Evolutionary conservation across 2,113 vertebrate genomes (phyloP).

Genomic region (Chaenocephalus aceratus): DNA sequence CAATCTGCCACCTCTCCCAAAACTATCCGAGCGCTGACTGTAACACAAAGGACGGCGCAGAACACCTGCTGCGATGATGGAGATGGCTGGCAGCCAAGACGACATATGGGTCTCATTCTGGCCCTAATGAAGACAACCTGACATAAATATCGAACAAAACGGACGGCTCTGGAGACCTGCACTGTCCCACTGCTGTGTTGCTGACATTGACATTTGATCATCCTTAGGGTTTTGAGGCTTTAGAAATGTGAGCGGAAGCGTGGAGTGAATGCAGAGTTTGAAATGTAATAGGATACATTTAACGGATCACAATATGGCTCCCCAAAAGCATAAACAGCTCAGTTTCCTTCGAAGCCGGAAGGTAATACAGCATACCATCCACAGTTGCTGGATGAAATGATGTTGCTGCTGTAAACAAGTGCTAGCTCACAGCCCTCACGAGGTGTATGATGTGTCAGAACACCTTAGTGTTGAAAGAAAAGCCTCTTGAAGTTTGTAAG

Average conservation of each 20-base stretch:
- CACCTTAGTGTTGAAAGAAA: conserved; percentile 40
- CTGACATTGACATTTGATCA: conserved; percentile 64
- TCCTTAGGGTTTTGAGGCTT: conserved; percentile 23
- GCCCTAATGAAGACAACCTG: conserved; percentile 78
- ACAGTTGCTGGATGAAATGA: conserved; percentile 47
- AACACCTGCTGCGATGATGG: conserved; percentile 78
- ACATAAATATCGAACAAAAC: conserved; percentile 75
- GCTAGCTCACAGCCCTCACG: conserved; percentile 28
- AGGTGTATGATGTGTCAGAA: conserved; percentile 46
- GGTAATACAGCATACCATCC: conserved; percentile 38
- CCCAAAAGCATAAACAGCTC: conserved; percentile 48
- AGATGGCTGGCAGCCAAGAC: conserved; percentile 74
- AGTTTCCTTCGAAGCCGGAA: conserved; percentile 58
- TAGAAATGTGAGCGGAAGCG: conserved; percentile 1
- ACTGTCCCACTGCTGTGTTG: conserved; percentile 24
- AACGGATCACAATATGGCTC: conserved; percentile 39
- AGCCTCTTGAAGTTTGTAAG: conserved; percentile 25
- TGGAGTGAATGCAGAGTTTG: conserved; percentile 8
- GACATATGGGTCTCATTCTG: conserved; percentile 75
- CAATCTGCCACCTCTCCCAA: conserved; percentile 67
- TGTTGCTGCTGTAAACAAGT: conserved; percentile 60
- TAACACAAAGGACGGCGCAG: conserved; percentile 68
- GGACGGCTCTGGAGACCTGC: conserved; percentile 36
- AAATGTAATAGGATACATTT: conserved; percentile 24
- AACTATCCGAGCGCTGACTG: conserved; percentile 59